Conservation (phyloP, 1,140 invertebrate genomes). For the Pseudomyrmex sp. region DNA sequence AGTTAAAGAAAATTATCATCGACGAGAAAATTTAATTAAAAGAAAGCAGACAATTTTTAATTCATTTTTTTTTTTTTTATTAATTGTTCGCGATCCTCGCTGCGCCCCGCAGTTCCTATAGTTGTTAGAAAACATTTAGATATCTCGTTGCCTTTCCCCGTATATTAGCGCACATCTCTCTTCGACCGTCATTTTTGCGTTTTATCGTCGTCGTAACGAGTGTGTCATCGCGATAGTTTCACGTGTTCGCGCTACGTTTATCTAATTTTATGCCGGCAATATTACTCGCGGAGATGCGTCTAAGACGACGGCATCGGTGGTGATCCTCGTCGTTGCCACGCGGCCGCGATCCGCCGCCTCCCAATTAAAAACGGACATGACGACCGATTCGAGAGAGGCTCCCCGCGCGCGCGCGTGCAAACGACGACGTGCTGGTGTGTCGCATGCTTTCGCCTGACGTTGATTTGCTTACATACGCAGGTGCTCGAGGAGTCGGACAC, state of each 20-base stretch:
- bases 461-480: slow-evolving; percentile 80
- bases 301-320: background rate
- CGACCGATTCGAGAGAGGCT: slow-evolving; percentile 28
- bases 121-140: background rate
- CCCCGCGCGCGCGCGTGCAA: slow-evolving; percentile 11
- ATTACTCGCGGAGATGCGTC: slow-evolving; percentile 10
- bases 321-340: slow-evolving; percentile 21
- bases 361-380: slow-evolving; percentile 45
- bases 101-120: background rate
- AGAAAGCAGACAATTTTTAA: too few relatives aligned
- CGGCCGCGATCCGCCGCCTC: background rate
- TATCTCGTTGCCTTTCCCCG: too few relatives aligned
- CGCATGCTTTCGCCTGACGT: slow-evolving; percentile 16
- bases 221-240: background rate
- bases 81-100: background rate
- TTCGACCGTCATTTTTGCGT: slow-evolving; percentile 5
- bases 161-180: too few relatives aligned
- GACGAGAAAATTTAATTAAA: background rate
- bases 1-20: too few relatives aligned
- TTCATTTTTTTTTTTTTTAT: background rate
- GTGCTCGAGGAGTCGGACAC: slow-evolving; percentile 86
- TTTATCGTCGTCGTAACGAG: slow-evolving; percentile 9
- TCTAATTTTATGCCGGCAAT: slow-evolving; percentile 12
- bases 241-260: background rate
- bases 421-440: background rate